Evolutionary conservation across 2,113 vertebrate species (phyloP).

Genomic region (Sula dactylatra): DNA sequence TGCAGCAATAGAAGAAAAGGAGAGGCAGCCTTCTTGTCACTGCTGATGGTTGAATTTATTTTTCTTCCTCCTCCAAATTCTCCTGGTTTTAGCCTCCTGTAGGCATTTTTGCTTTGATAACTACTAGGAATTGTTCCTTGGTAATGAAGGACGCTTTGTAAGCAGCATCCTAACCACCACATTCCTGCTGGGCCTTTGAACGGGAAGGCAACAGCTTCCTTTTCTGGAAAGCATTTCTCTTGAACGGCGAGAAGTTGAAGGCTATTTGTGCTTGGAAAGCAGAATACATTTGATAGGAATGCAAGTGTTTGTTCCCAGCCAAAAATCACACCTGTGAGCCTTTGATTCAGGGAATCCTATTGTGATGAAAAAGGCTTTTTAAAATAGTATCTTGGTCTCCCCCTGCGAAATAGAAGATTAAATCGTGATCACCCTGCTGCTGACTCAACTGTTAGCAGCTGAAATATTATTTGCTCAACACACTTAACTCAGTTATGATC

Average conservation of each 20-base stretch:
- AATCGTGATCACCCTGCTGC: slow-evolving; percentile 47
- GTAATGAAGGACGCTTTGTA: neutral
- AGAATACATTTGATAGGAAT: neutral
- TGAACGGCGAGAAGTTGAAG: neutral
- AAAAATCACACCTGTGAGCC: slow-evolving; percentile 48
- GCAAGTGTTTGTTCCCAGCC: neutral
- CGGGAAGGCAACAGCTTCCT: neutral
- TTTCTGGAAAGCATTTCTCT: slow-evolving; percentile 6
- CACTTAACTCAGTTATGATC: slow-evolving; percentile 11
- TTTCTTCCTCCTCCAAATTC: neutral
- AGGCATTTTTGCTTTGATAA: neutral
- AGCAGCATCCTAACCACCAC: neutral
- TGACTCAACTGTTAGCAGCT: slow-evolving; percentile 56
- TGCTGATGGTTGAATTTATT: neutral
- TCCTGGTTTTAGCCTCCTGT: neutral
- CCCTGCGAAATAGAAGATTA: slow-evolving; percentile 27
- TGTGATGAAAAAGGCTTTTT: slow-evolving; percentile 32
- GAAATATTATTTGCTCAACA: slow-evolving; percentile 61
- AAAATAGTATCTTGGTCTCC: neutral
- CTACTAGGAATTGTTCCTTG: neutral
- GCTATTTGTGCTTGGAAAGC: slow-evolving; percentile 17
- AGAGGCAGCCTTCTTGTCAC: neutral
- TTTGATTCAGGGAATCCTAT: slow-evolving; percentile 34
- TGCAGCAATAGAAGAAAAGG: neutral
- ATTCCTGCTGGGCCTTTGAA: slow-evolving; percentile 14